Conservation (phyloP, 2,888 invertebrate genomes). For the Meiosimyza decipiens region DNA sequence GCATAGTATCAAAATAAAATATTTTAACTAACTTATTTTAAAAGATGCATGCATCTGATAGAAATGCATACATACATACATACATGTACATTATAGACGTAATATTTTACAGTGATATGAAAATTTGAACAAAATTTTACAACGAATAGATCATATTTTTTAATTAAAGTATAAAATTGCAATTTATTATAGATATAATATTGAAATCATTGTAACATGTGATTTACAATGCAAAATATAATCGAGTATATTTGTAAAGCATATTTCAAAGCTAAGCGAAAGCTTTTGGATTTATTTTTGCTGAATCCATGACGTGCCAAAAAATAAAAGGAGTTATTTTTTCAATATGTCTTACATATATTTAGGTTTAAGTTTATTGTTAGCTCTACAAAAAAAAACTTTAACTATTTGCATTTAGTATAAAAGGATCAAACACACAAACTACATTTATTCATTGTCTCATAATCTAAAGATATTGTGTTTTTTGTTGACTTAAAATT, state of each 20-base stretch:
- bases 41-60: not conserved
- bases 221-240: not conserved
- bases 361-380: slow-evolving; percentile 37
- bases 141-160: slow-evolving; percentile 18
- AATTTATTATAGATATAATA: not conserved
- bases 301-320: slow-evolving; percentile 59
- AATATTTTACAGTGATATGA: slow-evolving; percentile 39
- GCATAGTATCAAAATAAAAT: too few species aligned
- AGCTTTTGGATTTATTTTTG: slow-evolving; percentile 35
- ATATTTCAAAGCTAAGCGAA: not conserved
- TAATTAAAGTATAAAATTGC: not conserved
- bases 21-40: too few species aligned
- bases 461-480: slow-evolving; percentile 10
- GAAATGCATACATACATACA: slow-evolving; percentile 1
- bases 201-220: not conserved
- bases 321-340: slow-evolving; percentile 42
- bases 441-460: too few species aligned
- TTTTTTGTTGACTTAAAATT: too few species aligned
- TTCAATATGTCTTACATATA: slow-evolving; percentile 24
- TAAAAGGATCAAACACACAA: not conserved
- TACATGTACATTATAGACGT: not conserved
- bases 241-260: not conserved
- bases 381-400: not conserved
- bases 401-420: slow-evolving; percentile 18
- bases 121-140: slow-evolving; percentile 22